These are phyloP conservation scores for Babylonia areolata DNA, from an alignment of 1,140 invertebrate genomes.

Conservation along the genomic window DNA sequence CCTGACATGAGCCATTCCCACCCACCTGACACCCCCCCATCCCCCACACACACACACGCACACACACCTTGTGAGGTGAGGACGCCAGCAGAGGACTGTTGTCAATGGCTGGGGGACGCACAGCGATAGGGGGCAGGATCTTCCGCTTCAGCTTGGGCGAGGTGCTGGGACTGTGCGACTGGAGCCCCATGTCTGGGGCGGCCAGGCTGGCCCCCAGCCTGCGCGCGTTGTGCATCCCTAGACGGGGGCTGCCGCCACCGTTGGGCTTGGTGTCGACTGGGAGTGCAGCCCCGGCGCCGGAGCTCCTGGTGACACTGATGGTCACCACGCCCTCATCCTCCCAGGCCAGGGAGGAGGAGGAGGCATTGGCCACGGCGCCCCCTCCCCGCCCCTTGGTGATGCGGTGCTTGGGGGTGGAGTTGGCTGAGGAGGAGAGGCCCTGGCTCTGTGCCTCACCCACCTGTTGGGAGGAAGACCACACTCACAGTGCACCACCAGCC, in stretches of 20 bases:
- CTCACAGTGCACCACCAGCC: too few species aligned
- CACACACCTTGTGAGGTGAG: slow-evolving; percentile 81
- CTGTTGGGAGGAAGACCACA: not conserved
- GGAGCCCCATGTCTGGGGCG: slow-evolving; percentile 46
- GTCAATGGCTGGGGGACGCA: slow-evolving; percentile 85
- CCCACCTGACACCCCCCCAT: too few species aligned
- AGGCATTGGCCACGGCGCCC: not conserved
- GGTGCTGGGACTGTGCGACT: slow-evolving; percentile 62
- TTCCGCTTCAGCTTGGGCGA: slow-evolving; percentile 65
- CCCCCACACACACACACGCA: too few species aligned
- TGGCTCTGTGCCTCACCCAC: not conserved
- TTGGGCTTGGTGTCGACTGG: slow-evolving; percentile 32
- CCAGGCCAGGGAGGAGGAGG: slow-evolving; percentile 55
- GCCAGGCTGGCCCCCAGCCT: slow-evolving; percentile 58
- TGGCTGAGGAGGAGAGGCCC: not conserved
- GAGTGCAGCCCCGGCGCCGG: slow-evolving; percentile 9
- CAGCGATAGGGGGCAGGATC: slow-evolving; percentile 57
- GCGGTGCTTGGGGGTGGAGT: slow-evolving; percentile 39
- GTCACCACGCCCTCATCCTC: slow-evolving; percentile 68
- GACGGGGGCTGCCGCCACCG: slow-evolving; percentile 38
- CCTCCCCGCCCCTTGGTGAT: slow-evolving; percentile 34
- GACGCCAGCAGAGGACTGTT: slow-evolving; percentile 83
- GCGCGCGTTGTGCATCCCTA: slow-evolving; percentile 48
- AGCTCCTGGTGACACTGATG: slow-evolving; percentile 41
- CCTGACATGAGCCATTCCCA: too few species aligned